Base-by-base conservation (phyloP, 2,113 vertebrate genomes). In the Clinocottus analis region DNA sequence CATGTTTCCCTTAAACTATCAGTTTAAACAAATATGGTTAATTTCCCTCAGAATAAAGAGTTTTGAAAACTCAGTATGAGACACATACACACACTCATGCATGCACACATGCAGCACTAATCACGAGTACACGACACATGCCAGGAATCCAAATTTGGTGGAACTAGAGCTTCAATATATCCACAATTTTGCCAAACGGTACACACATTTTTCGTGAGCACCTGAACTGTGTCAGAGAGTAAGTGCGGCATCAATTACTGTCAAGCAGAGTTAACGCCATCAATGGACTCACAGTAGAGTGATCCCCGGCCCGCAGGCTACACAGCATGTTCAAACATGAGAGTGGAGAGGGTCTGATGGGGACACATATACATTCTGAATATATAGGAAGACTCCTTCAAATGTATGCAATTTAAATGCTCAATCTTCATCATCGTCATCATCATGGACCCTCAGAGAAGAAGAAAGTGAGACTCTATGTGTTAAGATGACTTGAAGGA, bases 261-360 rank as follows among this genome's bases (percentile, higher is more conserved):
- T 14, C 68, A 4, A 77, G 37, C 41, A 33, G 7, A 21, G 9
- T 80, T 73, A 66, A 71, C 17, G 67, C 16, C 56, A 67, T 49
- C 31, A 72, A 11, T 5, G 61, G 29, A 14, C 11, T 29, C 0
- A 78, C 61, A 79, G 49, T 14, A 25, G 45, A 70, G 31, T 5
- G 19, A 56, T 1, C 35, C 2, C n/a, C 14, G 0, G 37, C 25
- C 70, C 41, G 12, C 35, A 45, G 82, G 37, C 35, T 25, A 47
- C 8, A 29, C 31, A 58, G 16, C 85, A 27, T 51, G 79, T 17
- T 58, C 66, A 66, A 62, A 65, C 87, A 17, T 43, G 83, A 56
- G 16, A 25, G 16, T 19, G 58, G 37, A 53, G 5, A 37, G 16
- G 56, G 35, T 3, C n/a, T n/a, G 12, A 19, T 55, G 9, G 45